phyloP scores from a whole-genome alignment of 2,797 vertebrate genomes.

The Tenualosa thibaudeaui region DNA sequence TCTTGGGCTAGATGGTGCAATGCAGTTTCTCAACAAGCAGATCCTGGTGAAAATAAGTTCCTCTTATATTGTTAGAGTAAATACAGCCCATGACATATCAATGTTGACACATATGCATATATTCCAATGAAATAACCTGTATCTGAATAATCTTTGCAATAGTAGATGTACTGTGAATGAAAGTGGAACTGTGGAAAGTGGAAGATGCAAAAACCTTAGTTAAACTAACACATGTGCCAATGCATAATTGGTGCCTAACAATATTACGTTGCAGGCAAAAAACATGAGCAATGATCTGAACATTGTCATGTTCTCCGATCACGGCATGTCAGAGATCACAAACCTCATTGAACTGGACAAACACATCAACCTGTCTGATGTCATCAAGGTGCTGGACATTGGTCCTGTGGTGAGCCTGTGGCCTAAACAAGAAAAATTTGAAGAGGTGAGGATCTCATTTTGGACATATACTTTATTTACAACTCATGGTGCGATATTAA shows the following conservation, averaged over 20 bases:
- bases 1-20: conserved; percentile 75
- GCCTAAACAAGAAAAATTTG: conserved; percentile 74
- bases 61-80: neutral
- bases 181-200: too few species aligned
- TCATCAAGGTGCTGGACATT: conserved; percentile 86
- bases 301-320: conserved; percentile 90
- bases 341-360: conserved; percentile 87
- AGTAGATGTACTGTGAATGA: too few species aligned
- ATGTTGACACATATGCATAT: too few species aligned
- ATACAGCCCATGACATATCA: too few species aligned
- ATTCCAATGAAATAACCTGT: too few species aligned
- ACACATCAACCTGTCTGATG: conserved; percentile 79
- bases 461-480: neutral
- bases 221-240: neutral
- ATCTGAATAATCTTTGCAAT: too few species aligned
- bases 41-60: conserved; percentile 75
- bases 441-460: conserved; percentile 68
- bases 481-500: too few species aligned
- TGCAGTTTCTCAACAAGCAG: conserved; percentile 78
- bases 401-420: conserved; percentile 92
- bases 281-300: conserved; percentile 81
- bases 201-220: too few species aligned
- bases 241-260: neutral
- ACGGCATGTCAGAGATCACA: conserved; percentile 91
- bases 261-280: conserved; percentile 73